Evolutionary conservation across 1,140 invertebrate genomes (phyloP).

Genomic region (Melanaphis sacchari): DNA sequence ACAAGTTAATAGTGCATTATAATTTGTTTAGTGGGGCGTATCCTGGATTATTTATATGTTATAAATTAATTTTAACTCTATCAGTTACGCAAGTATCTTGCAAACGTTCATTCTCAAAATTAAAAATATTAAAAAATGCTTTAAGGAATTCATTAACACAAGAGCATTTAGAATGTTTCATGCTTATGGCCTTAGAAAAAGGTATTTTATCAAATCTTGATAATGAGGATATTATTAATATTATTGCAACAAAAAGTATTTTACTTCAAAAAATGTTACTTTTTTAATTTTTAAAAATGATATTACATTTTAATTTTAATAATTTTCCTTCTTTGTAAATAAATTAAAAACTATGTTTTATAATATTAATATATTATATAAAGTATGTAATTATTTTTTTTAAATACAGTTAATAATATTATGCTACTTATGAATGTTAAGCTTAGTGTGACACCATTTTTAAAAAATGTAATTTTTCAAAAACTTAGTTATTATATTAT

Average conservation of each 20-base stretch:
- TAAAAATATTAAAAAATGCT: conserved; percentile 31
- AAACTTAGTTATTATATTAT: not conserved
- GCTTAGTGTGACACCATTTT: conserved; percentile 7
- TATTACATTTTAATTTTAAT: conserved; percentile 13
- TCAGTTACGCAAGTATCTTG: conserved; percentile 16
- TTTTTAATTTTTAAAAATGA: conserved; percentile 5
- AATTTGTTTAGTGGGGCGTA: too few relatives aligned
- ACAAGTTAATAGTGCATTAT: not conserved
- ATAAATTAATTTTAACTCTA: conserved; percentile 15
- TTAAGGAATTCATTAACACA: conserved; percentile 13
- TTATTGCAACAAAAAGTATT: not conserved
- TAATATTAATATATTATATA: not conserved
- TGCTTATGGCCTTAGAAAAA: conserved; percentile 35
- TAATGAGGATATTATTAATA: conserved; percentile 20
- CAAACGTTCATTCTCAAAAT: not conserved
- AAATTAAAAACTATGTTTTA: not conserved
- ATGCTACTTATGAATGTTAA: too few relatives aligned
- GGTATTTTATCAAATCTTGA: not conserved
- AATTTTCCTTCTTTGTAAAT: conserved; percentile 22
- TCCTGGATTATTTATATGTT: too few relatives aligned
- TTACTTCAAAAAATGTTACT: conserved; percentile 25
- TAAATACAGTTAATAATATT: conserved; percentile 4
- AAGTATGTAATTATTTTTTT: not conserved
- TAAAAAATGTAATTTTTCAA: not conserved
- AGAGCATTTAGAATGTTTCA: conserved; percentile 17